Evolutionary conservation across 2,797 vertebrate species (phyloP), one percentile per base, ranked within the genome.

Genomic region (Gymnodraco acuticeps): DNA sequence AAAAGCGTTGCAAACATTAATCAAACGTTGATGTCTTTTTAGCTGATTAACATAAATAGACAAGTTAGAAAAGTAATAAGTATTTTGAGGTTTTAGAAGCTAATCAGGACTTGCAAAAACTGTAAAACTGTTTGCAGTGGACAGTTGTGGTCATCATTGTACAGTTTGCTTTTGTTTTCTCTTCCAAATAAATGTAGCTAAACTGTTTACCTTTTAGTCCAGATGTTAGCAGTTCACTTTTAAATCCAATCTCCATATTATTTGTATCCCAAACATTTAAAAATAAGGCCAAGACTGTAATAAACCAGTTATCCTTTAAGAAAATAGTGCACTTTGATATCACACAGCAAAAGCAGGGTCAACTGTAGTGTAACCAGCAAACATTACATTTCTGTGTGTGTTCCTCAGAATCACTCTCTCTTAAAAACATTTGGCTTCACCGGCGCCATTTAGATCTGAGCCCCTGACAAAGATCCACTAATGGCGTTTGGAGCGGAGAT

Each of bases 401-500:
- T 75, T 71, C 80, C 51, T 51, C 41, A 2, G 48, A 80, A 77
- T 79, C 76, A 14, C 15, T 67, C 67, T 67, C 33, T 73, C 65
- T 56, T 16, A 47, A 62, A 62, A 82, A 83, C 79, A 81, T 89
- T 89, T 73, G 58, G 78, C 69, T 68, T 70, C 75, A 77, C 5
- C 23, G 9, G 69, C 70, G 72, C 77, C 67, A 82, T 76, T 82
- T 81, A 92, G 88, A 92, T 88, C 73, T 79, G 78, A 73, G 69
- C 50, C 64, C 68, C 78, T 42, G 83, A 91, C 88, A 87, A 84
- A 87, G 82, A 88, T 71, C 41, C 81, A 20, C 82, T 93, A 90
- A 92, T 91, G 84, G 83, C 17, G 20, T 77, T 76, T 60, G 70
- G 71, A 73, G 80, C 45, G 47, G 78, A 88, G 92, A 92, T 92